Evolutionary conservation across 2,888 invertebrate genomes (phyloP).

Genomic region (Drosophila tripunctata): DNA sequence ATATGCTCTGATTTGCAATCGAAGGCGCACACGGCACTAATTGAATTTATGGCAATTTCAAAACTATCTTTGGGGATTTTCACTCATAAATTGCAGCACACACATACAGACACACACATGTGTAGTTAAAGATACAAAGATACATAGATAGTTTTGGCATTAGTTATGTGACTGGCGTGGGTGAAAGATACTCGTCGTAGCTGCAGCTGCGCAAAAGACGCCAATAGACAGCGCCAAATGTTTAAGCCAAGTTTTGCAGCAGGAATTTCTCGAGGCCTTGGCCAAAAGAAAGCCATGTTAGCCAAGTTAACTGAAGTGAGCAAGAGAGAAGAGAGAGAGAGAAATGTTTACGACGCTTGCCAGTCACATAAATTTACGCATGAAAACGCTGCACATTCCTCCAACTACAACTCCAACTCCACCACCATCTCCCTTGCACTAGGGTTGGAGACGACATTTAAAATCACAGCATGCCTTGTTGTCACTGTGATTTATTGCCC

Average conservation of each 20-base stretch:
- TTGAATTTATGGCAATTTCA: constrained; percentile 76
- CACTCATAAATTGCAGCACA: constrained; percentile 70
- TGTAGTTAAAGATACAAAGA: not conserved
- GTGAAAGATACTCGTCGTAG: constrained; percentile 74
- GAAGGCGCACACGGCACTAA: constrained; percentile 58
- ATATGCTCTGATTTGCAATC: constrained; percentile 73
- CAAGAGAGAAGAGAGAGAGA: constrained; percentile 20
- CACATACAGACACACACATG: constrained; percentile 22
- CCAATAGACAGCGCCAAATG: constrained; percentile 1
- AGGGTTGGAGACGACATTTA: constrained; percentile 42
- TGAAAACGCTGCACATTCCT: constrained; percentile 68
- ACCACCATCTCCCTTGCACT: constrained; percentile 3
- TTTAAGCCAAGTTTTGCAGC: constrained; percentile 6
- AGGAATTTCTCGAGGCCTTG: constrained; percentile 1
- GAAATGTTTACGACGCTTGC: constrained; percentile 77
- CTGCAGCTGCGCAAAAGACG: constrained; percentile 68
- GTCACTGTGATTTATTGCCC: constrained; percentile 67
- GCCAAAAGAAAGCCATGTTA: constrained; percentile 53
- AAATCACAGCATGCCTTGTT: constrained; percentile 49
- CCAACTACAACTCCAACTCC: not conserved
- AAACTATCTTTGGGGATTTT: constrained; percentile 63
- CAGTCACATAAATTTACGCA: constrained; percentile 80
- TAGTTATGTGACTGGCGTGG: constrained; percentile 70
- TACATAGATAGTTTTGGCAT: constrained; percentile 21
- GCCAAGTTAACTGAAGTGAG: constrained; percentile 29